Evolutionary conservation across 2,888 invertebrate genomes (phyloP).

Genomic region (Tiliacea citrago): DNA sequence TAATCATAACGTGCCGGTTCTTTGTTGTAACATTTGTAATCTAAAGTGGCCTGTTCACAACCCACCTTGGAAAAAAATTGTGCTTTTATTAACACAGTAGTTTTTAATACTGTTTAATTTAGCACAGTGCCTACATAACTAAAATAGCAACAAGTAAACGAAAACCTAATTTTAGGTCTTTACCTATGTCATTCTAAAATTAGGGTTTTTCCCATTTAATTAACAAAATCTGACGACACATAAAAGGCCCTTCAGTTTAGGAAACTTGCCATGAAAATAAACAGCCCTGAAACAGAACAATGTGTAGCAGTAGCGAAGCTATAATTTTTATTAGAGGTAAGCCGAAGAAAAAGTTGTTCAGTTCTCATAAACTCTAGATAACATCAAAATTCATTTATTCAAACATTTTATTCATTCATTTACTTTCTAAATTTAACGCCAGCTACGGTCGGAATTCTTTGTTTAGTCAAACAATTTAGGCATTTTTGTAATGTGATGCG

Average conservation of each 20-base stretch:
- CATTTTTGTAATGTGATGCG: too few relatives aligned
- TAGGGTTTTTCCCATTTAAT: background rate
- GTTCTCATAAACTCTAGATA: too few relatives aligned
- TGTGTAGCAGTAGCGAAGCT: background rate
- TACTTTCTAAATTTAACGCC: too few relatives aligned
- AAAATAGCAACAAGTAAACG: slow-evolving; percentile 1
- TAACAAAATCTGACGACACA: background rate
- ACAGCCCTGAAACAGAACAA: background rate
- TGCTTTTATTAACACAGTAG: background rate
- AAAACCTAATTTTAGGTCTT: background rate
- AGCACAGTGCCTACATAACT: background rate
- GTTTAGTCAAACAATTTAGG: too few relatives aligned
- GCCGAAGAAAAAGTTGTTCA: too few relatives aligned
- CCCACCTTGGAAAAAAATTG: background rate
- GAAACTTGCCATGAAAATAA: background rate
- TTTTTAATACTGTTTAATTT: background rate
- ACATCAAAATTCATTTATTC: too few relatives aligned
- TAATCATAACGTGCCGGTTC: slow-evolving; percentile 26
- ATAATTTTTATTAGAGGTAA: too few relatives aligned
- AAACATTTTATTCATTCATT: too few relatives aligned
- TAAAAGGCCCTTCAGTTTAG: background rate
- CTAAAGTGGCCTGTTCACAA: background rate
- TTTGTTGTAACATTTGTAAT: slow-evolving; percentile 1
- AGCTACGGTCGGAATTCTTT: too few relatives aligned
- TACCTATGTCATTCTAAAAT: slow-evolving; percentile 14